Percentiles rank a stretch among this genome's conserved stretches.
phyloP scores from a whole-genome alignment of 2,888 invertebrate genomes.

The Zeuzera pyrina region DNA sequence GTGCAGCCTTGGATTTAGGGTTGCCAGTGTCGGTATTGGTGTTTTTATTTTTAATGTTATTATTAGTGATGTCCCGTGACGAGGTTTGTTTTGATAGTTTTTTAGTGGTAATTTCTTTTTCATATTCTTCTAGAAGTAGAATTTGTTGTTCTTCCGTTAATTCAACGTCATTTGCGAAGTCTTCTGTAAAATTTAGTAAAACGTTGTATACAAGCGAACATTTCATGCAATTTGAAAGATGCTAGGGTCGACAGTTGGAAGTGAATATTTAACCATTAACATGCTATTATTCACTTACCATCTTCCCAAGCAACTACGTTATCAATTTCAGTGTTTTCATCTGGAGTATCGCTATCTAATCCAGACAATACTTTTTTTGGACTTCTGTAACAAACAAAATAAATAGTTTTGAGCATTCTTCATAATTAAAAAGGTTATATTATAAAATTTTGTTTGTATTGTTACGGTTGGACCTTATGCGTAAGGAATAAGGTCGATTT shows the following conservation, averaged over 20 bases:
- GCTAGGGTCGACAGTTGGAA: too few relatives aligned
- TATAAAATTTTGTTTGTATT: too few relatives aligned
- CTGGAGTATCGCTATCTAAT: constrained; percentile 28
- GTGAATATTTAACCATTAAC: not conserved
- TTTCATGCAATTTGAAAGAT: too few relatives aligned
- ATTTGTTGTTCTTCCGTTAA: constrained; percentile 81
- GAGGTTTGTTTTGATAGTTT: constrained; percentile 42
- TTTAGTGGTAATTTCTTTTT: constrained; percentile 72
- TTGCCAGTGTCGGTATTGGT: constrained; percentile 22
- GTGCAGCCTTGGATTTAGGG: constrained; percentile 24
- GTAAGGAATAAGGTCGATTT: too few relatives aligned
- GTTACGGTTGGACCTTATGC: too few relatives aligned
- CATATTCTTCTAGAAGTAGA: constrained; percentile 77
- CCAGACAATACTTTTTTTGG: constrained; percentile 53
- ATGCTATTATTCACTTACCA: constrained; percentile 42
- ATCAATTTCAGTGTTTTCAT: constrained; percentile 28
- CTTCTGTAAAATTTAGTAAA: too few relatives aligned
- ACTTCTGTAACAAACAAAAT: constrained; percentile 33
- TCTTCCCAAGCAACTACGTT: constrained; percentile 59
- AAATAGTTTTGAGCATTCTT: too few relatives aligned
- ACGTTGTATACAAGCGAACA: too few relatives aligned
- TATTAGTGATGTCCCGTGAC: constrained; percentile 42
- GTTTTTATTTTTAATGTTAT: constrained; percentile 37
- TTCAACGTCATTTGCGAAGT: constrained; percentile 77
- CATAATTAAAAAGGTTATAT: too few relatives aligned